phyloP scores from a whole-genome alignment of 92 coral and sea anemone species.

The Porites rus region DNA sequence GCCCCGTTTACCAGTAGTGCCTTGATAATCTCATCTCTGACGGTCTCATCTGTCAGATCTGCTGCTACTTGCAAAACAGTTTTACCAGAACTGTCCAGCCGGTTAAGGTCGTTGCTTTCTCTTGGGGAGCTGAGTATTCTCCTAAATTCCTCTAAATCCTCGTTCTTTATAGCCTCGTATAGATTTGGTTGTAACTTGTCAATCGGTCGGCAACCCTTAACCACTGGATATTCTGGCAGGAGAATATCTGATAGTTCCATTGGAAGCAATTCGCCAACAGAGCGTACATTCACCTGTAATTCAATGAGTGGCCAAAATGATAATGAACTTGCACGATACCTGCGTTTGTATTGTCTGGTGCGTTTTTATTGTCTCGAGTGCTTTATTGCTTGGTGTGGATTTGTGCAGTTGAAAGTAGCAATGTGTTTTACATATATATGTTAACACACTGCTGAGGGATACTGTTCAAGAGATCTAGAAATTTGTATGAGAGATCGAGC shows the following conservation, averaged over 20 bases:
- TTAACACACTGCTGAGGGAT: too few relatives aligned
- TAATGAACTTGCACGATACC: too few relatives aligned
- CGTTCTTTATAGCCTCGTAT: background rate
- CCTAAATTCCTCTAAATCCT: constrained; percentile 16
- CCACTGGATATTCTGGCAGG: background rate
- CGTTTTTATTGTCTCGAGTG: too few relatives aligned
- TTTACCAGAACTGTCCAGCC: constrained; percentile 69
- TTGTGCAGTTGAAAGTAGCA: too few relatives aligned
- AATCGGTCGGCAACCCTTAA: background rate
- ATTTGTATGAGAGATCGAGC: too few relatives aligned
- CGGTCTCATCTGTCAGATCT: constrained; percentile 3
- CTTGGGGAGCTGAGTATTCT: background rate
- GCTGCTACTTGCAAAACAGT: constrained; percentile 85
- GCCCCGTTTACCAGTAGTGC: constrained; percentile 74
- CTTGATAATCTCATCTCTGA: constrained; percentile 62
- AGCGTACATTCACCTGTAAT: too few relatives aligned
- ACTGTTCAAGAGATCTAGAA: too few relatives aligned
- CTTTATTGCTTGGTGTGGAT: too few relatives aligned
- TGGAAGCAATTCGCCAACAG: background rate
- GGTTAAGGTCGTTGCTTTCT: constrained; percentile 54
- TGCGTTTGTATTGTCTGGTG: too few relatives aligned
- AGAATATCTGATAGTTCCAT: constrained; percentile 26
- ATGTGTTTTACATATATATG: too few relatives aligned
- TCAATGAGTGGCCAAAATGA: too few relatives aligned
- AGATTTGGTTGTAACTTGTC: constrained; percentile 9